These are phyloP conservation scores for Brenthis daphne DNA, from an alignment of 2,888 invertebrate genomes.

Conservation along the genomic window DNA sequence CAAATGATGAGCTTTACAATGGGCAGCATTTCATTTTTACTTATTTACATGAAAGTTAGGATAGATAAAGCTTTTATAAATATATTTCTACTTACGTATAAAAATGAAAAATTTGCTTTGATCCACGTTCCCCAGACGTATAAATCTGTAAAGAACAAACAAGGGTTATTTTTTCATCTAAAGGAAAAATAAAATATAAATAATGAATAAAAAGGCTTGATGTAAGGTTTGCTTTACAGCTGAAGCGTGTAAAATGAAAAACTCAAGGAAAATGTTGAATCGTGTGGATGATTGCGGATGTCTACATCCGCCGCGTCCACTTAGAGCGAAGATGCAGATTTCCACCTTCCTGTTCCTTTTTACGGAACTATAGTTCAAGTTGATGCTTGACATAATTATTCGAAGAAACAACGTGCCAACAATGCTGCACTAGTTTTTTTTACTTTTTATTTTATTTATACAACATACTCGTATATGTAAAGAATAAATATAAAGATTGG, in stretches of 20 bases:
- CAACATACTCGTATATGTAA: not conserved
- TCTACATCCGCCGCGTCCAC: slow-evolving; percentile 54
- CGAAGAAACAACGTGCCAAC: slow-evolving; percentile 16
- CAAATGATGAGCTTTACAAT: too few relatives aligned
- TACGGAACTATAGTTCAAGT: slow-evolving; percentile 16
- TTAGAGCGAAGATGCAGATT: slow-evolving; percentile 51
- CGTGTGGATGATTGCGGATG: slow-evolving; percentile 47
- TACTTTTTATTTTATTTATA: not conserved
- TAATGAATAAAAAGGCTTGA: not conserved
- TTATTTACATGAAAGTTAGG: not conserved
- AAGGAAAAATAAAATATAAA: not conserved
- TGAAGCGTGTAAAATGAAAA: slow-evolving; percentile 9
- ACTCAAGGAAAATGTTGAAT: slow-evolving; percentile 24
- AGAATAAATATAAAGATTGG: too few relatives aligned
- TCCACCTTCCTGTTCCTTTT: slow-evolving; percentile 47
- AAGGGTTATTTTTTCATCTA: not conserved
- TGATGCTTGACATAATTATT: slow-evolving; percentile 19
- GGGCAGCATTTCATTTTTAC: too few relatives aligned
- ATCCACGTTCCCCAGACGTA: not conserved
- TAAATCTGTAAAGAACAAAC: slow-evolving; percentile 29
- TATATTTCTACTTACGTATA: slow-evolving; percentile 25
- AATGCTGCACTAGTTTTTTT: not conserved
- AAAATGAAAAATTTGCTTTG: not conserved
- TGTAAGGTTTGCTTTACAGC: not conserved
- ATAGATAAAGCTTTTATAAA: not conserved